Evolutionary conservation across 2,888 invertebrate species (phyloP).

Genomic region (Epsilonema sp.): DNA sequence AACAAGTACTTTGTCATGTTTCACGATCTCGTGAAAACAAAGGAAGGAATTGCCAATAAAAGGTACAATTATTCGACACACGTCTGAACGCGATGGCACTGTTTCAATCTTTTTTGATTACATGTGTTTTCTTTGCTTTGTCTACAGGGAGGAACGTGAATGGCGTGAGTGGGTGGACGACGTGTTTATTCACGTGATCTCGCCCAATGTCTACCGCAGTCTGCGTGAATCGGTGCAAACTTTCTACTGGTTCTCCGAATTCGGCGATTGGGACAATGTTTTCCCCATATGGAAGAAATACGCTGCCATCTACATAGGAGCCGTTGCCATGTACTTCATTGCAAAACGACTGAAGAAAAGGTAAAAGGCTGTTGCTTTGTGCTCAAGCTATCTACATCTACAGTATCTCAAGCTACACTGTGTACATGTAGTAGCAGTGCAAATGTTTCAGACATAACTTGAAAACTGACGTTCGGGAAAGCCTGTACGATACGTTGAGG

Average conservation of each 20-base stretch:
- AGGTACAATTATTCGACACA: conserved; percentile 27
- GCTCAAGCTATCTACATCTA: not conserved
- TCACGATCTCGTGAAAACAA: conserved; percentile 40
- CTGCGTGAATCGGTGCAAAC: conserved; percentile 63
- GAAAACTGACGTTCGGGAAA: conserved; percentile 64
- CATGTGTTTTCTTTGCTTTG: too few relatives aligned
- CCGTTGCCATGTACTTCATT: conserved; percentile 77
- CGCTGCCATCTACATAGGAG: conserved; percentile 73
- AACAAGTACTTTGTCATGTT: conserved; percentile 75
- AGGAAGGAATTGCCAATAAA: conserved; percentile 28
- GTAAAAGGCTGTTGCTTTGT: conserved; percentile 31
- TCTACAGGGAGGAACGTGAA: conserved; percentile 63
- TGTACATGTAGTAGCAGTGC: conserved; percentile 3
- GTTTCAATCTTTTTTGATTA: too few relatives aligned
- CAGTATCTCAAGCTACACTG: not conserved
- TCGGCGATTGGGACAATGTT: conserved; percentile 71
- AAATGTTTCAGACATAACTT: conserved; percentile 47
- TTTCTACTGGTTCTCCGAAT: conserved; percentile 74
- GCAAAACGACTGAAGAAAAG: conserved; percentile 65
- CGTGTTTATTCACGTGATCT: conserved; percentile 69
- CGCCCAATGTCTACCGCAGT: conserved; percentile 87
- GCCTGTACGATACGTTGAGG: conserved; percentile 69
- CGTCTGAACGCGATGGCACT: too few relatives aligned
- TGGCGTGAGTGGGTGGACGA: conserved; percentile 91
- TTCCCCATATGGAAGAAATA: conserved; percentile 67